Evolutionary conservation across 2,113 vertebrate genomes (phyloP), one percentile per base, ranked within the genome.

Genomic region (Columba janthina): DNA sequence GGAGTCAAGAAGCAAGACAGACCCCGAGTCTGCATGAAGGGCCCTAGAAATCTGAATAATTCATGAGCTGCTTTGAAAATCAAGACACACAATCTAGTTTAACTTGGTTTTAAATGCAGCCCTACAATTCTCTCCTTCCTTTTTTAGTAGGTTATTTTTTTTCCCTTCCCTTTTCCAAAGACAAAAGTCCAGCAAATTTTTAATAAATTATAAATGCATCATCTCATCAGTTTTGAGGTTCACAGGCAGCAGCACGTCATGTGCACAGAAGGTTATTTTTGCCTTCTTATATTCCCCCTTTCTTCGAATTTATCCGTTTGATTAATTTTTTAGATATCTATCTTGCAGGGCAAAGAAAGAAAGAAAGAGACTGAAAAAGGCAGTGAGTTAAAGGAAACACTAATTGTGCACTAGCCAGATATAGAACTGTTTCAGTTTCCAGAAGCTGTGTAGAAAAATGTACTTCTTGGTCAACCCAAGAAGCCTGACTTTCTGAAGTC

Each of bases 171-270:
- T 96, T 92, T 90, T 95, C 71, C 81, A 89, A 92, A 97, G 84
- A 94, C 88, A 92, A 91, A 96, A 97, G 89, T 38, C 60, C 58
- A 82, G 79, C 12, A 44, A 74, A 76, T 97, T 93, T 95, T 96
- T 96, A 97, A 97, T 98, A 96, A 95, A 97, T 98, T 94, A 97
- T 97, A 89, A 97, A 85, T 93, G 76, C 73, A 85, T 72, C 80
- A 51, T 95, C 91, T 93, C 58, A 19, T 78, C 64, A 46, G 50
- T 95, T 84, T 40, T n/a, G 81, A 96, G 34, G 26, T 95, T 96
- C 58, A 25, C 79, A 32, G 81, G 65, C 79, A 89, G 95, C 64
- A 85, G 96, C 94, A 76, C 20, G 1, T 93, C 87, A 80, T 38
- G 73, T 60, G 53, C 95, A 72, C 34, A 75, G 81, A 76, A 81